Conservation (phyloP, 2,888 invertebrate species). For the Hirtodrosophila duncani region DNA sequence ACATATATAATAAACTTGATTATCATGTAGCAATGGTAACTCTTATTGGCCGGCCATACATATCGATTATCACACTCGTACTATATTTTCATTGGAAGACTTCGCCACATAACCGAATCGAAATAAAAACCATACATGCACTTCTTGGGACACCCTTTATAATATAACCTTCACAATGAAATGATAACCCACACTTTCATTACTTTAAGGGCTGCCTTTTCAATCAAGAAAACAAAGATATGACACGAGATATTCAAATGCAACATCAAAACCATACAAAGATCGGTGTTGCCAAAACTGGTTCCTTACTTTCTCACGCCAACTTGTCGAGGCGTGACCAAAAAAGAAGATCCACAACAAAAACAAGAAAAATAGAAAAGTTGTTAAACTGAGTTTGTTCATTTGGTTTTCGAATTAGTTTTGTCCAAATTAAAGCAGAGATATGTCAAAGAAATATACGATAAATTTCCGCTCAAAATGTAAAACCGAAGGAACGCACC, state of each 20-base stretch:
- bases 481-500: slow-evolving; percentile 32
- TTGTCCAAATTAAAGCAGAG: slow-evolving; percentile 26
- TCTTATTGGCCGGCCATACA: too few species aligned
- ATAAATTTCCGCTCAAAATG: slow-evolving; percentile 48
- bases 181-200: slow-evolving; percentile 27
- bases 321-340: slow-evolving; percentile 47
- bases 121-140: too few species aligned
- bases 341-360: too few species aligned
- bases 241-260: too few species aligned
- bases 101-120: too few species aligned
- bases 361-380: slow-evolving; percentile 27
- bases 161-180: slow-evolving; percentile 27
- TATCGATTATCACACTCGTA: too few species aligned
- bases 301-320: slow-evolving; percentile 73
- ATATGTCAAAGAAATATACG: slow-evolving; percentile 32
- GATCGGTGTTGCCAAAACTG: slow-evolving; percentile 46
- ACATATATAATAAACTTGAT: too few species aligned
- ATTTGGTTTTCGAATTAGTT: slow-evolving; percentile 23
- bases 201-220: slow-evolving; percentile 6
- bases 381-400: slow-evolving; percentile 5
- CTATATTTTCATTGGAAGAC: too few species aligned
- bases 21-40: too few species aligned
- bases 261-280: too few species aligned
- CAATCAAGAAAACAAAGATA: background rate
- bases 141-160: too few species aligned